Evolutionary conservation across 2,888 invertebrate genomes (phyloP).

Genomic region (Ypsolopha sequella): DNA sequence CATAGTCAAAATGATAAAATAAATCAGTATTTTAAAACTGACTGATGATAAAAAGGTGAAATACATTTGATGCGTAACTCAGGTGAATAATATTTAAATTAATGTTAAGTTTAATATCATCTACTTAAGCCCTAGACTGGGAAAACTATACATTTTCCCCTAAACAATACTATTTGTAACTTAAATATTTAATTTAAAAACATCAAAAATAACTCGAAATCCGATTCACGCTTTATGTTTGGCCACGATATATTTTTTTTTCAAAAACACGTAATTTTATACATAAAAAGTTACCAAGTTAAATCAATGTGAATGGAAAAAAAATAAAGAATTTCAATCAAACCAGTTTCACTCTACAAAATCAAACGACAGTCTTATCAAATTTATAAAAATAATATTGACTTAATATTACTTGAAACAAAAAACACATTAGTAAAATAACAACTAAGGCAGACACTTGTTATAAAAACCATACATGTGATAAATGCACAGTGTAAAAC

Average conservation of each 20-base stretch:
- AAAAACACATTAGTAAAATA: background rate
- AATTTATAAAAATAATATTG: background rate
- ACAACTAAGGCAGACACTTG: background rate
- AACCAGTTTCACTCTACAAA: background rate
- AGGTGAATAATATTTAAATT: no score
- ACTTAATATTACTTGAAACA: background rate
- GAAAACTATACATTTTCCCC: background rate
- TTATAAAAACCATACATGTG: constrained; percentile 21
- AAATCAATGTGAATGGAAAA: no score
- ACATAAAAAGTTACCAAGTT: no score
- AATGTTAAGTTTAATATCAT: background rate
- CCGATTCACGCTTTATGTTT: background rate
- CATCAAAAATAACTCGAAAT: background rate
- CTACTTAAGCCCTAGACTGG: background rate
- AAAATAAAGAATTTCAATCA: no score
- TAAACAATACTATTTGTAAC: constrained; percentile 1
- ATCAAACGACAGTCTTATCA: constrained; percentile 3
- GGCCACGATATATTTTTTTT: background rate
- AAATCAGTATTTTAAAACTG: background rate
- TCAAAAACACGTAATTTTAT: background rate
- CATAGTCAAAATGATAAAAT: background rate
- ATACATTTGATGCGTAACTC: no score
- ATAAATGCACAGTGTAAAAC: constrained; percentile 44
- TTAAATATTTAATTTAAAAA: background rate
- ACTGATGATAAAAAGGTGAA: background rate